Percentiles rank a stretch among this genome's conserved stretches.
These are phyloP conservation scores for Hymenopus coronatus DNA, from an alignment of 2,888 invertebrate species.

Conservation along the genomic window DNA sequence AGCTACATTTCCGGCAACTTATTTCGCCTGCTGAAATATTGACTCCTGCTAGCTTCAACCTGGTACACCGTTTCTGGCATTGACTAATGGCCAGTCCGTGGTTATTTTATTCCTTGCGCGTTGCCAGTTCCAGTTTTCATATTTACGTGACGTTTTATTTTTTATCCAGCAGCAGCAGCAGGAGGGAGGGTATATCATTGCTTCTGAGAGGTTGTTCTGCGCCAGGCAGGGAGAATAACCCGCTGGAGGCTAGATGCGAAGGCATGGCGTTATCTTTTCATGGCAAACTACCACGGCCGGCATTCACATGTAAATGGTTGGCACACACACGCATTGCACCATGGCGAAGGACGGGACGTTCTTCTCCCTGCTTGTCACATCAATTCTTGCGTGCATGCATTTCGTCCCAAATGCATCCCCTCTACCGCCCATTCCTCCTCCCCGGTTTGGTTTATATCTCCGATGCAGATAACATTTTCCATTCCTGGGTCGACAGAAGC, in stretches of 20 bases:
- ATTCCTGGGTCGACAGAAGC: background rate
- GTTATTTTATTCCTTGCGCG: background rate
- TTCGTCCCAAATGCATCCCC: background rate
- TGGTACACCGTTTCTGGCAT: background rate
- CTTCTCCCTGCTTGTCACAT: background rate
- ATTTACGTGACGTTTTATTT: background rate
- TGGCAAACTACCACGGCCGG: background rate
- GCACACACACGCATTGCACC: too few species aligned
- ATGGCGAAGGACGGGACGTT: too few species aligned
- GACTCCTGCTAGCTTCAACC: background rate
- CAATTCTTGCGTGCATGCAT: constrained; percentile 8
- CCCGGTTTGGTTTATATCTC: constrained; percentile 7
- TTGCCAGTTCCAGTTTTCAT: background rate
- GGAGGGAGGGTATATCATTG: background rate
- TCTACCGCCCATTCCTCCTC: background rate
- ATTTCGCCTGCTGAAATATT: background rate
- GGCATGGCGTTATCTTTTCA: background rate
- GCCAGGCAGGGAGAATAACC: background rate
- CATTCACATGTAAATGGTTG: background rate
- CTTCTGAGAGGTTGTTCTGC: background rate
- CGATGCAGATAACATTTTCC: constrained; percentile 8
- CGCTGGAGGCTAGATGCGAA: background rate
- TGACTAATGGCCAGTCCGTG: background rate
- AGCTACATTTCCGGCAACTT: background rate
- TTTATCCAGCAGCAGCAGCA: background rate